Conservation (phyloP, 2,888 invertebrate genomes). For the Oscheius sp. region DNA sequence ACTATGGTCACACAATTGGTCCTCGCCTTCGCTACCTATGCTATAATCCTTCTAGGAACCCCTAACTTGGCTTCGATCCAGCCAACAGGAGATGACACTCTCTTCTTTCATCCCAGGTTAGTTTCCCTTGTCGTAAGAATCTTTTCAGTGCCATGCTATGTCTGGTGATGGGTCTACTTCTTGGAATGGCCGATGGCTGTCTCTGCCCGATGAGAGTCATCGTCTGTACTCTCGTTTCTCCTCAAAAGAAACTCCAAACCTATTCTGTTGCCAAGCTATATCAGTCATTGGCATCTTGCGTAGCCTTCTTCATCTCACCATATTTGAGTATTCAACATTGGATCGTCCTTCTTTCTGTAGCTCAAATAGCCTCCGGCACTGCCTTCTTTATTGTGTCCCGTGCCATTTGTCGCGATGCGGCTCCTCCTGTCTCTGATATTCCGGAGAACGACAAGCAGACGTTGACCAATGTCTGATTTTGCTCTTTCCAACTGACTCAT, state of each 20-base stretch:
- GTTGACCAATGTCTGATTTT: not conserved
- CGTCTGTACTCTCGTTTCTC: conserved; percentile 24
- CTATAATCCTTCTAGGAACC: conserved; percentile 15
- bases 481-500: not conserved
- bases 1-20: conserved; percentile 27
- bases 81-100: conserved; percentile 12
- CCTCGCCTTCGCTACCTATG: conserved; percentile 14
- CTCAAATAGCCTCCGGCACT: conserved; percentile 19
- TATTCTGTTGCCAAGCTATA: conserved; percentile 30
- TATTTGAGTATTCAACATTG: conserved; percentile 26
- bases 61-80: conserved; percentile 22
- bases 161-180: conserved; percentile 26
- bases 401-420: conserved; percentile 3
- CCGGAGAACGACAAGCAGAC: conserved; percentile 20
- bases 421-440: conserved; percentile 11
- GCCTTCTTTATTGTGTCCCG: conserved; percentile 16
- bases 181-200: conserved; percentile 27
- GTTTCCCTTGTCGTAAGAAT: no score
- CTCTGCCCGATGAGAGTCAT: conserved; percentile 26
- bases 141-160: conserved; percentile 6
- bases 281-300: conserved; percentile 28
- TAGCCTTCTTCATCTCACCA: conserved; percentile 29
- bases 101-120: conserved; percentile 16
- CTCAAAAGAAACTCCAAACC: conserved; percentile 26
- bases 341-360: conserved; percentile 19